Base-by-base conservation (phyloP, 2,888 invertebrate genomes). In the Dasysyrphus tricinctus region DNA sequence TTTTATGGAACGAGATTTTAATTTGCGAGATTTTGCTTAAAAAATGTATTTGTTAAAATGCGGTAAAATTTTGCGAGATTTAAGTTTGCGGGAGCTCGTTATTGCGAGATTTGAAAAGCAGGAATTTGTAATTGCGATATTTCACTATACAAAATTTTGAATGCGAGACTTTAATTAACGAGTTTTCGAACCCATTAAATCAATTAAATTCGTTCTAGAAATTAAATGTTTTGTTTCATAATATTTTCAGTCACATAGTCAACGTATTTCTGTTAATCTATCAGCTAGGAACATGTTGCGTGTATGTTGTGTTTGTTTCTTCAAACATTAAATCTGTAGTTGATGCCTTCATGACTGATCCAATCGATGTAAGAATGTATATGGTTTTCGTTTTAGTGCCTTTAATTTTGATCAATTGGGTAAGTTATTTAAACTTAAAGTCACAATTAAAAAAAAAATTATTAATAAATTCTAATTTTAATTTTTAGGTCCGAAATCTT, bases 261-360 rank as follows among this genome's bases (percentile, higher is more conserved):
- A 97, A 97, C 90, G 93, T 93, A 0, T 97, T 97, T 90, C 93
- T 97, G 4, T 91, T 98, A 88, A 94, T 98, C 73, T 99, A 98
- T 89, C 99, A 99, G 93, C 94, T 99, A 89, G 99, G 99, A 61
- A 97, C 98, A 65, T 98, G 99, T 92, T 98, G 98, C 92, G 98
- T 99, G 2, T 99, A 99, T 92, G 96, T 98, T 29, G 97, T 99
- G 0, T 99, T 99, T 92, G 97, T 99, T 65, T 95, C 98, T 0
- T 95, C 95, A 82, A 98, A 97, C 92, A 94, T 98, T n/a, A 94
- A 96, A 90, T 93, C 93, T 88, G 96, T 97, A 12, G 92, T 94
- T 14, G 93, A 93, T 51, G 92, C 94, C 24, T 94, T 95, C 89
- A 90, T 92, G 3, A 91, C 94, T 0, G 90, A 93, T 0, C 90